Evolutionary conservation across 2,797 vertebrate species (phyloP), one percentile per base, ranked within the genome.

Genomic region (Tokudaia muenninki): DNA sequence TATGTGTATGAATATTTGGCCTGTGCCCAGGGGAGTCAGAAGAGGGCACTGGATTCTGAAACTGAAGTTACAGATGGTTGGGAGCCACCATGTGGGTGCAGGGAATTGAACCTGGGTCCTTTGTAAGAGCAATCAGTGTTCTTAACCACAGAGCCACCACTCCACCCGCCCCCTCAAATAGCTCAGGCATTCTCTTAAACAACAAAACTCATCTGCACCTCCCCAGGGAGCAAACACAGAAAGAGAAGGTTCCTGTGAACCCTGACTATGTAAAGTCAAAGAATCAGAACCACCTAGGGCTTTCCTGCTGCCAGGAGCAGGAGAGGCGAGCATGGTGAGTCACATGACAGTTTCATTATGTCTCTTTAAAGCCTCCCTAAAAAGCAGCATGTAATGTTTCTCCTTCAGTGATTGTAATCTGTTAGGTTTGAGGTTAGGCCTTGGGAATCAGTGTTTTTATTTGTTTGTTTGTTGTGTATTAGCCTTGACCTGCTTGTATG

Each of bases 321-420:
- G 22, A 24, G 61, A 63, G 37, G 26, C 55, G n/a, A 31, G 31
- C 0, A 57, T 24, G 74, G 75, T 29, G 80, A 59, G 74, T 80
- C 16, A 12, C 81, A 34, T 2, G 52, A 44, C 37, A 21, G 17
- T 8, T 67, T 91, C 90, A 6, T 50, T 61, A 89, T 90, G 78
- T 44, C 61, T 31, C 57, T 44, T 12, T 63, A 83, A 83, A 83
- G 4, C 29, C 59, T 31, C 14, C 7, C 26, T 11, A 37, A 14
- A 44, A 87, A 63, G 52, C 74, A 37, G 55, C 61, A 37, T 41
- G 8, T 63, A 92, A 86, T 94, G 24, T 57, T 34, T 84, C 44
- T 80, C 44, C 63, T 90, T 84, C 50, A 44, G 59, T 41, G 82
- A 91, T 57, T 86, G 44, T 91, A n/a, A 81, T 79, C 70, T 70